Evolutionary conservation across 2,113 vertebrate genomes (phyloP).

Genomic region (Ranitomeya imitator): DNA sequence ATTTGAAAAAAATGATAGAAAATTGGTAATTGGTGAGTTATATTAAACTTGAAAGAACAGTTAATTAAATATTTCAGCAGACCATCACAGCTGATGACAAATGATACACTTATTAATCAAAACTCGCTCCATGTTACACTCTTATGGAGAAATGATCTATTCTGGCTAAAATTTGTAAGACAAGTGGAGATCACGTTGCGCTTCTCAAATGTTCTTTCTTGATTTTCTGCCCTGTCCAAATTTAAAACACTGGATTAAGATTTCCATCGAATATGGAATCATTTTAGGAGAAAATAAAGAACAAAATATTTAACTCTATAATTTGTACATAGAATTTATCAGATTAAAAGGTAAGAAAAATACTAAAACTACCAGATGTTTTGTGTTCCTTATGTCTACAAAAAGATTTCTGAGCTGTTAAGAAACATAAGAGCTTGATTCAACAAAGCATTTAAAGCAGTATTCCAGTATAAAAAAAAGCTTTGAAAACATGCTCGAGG

Average conservation of each 20-base stretch:
- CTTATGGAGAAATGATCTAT: neutral
- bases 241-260: neutral
- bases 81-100: slow-evolving; percentile 52
- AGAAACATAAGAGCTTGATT: too few species aligned
- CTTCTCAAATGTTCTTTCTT: slow-evolving; percentile 3
- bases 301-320: neutral
- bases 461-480: too few species aligned
- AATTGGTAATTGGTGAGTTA: slow-evolving; percentile 26
- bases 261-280: neutral
- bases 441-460: too few species aligned
- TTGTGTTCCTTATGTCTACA: neutral
- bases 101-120: slow-evolving; percentile 51
- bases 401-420: too few species aligned
- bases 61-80: slow-evolving; percentile 45
- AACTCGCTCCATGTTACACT: slow-evolving; percentile 1
- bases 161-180: neutral
- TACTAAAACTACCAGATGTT: neutral
- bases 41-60: slow-evolving; percentile 43
- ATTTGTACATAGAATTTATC: neutral
- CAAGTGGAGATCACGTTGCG: slow-evolving; percentile 27
- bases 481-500: too few species aligned
- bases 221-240: slow-evolving; percentile 2
- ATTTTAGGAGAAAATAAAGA: slow-evolving; percentile 9
- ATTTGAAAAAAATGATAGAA: slow-evolving; percentile 25
- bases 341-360: neutral